Conservation (phyloP, 53 echinoderm and acorn worm species). For the Glandiceps talaboti region DNA sequence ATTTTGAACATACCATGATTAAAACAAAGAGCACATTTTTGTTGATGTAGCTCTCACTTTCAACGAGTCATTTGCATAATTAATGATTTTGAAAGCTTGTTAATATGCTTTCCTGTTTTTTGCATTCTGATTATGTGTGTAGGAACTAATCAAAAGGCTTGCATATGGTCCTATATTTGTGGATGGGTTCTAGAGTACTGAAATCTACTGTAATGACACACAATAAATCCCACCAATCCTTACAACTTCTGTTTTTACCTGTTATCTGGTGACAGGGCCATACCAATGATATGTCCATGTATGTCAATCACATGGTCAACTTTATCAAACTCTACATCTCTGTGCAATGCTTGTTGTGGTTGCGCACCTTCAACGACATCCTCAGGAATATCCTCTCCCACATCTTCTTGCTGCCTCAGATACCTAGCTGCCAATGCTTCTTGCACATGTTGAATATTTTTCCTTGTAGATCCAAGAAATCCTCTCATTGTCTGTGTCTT, state of each 20-base stretch:
- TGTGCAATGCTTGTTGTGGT: conserved; percentile 15
- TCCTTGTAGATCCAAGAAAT: conserved; percentile 35
- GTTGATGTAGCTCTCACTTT: no score
- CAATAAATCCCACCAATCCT: no score
- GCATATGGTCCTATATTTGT: no score
- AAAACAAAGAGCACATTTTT: no score
- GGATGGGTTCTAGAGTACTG: no score
- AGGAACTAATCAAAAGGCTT: no score
- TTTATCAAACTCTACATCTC: conserved; percentile 58
- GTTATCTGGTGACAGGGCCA: conserved; percentile 71
- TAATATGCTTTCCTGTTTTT: no score
- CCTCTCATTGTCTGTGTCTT: conserved; percentile 56
- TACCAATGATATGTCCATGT: conserved; percentile 65
- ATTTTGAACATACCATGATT: no score
- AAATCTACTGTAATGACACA: no score
- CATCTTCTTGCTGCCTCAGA: neutral
- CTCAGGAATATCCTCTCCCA: neutral
- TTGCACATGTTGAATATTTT: neutral
- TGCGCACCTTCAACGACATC: conserved; percentile 1
- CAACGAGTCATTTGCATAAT: no score
- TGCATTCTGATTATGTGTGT: no score
- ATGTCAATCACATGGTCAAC: conserved; percentile 77
- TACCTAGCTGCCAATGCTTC: neutral
- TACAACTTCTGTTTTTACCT: conserved; percentile 31
- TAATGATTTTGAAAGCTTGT: no score